phyloP scores from a whole-genome alignment of 2,113 vertebrate genomes.

The Takifugu flavidus region DNA sequence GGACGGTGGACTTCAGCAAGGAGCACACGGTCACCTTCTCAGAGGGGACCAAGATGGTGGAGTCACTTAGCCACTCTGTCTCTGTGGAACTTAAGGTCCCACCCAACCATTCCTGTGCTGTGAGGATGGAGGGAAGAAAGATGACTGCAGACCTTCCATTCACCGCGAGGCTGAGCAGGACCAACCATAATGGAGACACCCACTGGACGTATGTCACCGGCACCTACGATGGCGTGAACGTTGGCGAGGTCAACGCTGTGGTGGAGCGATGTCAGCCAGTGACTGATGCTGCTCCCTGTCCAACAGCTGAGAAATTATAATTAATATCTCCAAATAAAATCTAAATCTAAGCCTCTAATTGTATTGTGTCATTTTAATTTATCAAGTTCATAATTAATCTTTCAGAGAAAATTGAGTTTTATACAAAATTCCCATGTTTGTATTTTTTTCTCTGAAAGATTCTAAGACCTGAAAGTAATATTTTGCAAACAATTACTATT shows the following conservation, averaged over 20 bases:
- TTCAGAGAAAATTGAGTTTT: no score
- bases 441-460: no score
- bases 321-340: background rate
- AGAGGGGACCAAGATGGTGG: conserved; percentile 64
- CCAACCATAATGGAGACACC: conserved; percentile 67
- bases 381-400: no score
- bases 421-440: no score
- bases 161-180: conserved; percentile 67
- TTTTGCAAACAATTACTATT: no score
- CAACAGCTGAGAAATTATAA: conserved; percentile 5
- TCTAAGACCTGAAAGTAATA: no score
- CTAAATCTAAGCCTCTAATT: no score
- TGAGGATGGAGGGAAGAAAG: conserved; percentile 72
- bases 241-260: conserved; percentile 69
- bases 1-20: conserved; percentile 56
- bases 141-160: conserved; percentile 73
- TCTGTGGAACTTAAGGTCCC: conserved; percentile 64
- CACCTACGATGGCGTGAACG: conserved; percentile 67
- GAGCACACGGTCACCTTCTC: conserved; percentile 70
- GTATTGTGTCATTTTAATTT: no score
- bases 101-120: conserved; percentile 69
- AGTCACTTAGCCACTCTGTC: conserved; percentile 64
- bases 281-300: conserved; percentile 63
- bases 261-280: conserved; percentile 72
- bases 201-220: conserved; percentile 70